Evolutionary conservation across 2,113 vertebrate genomes (phyloP).

Genomic region (Trogon melanurus): DNA sequence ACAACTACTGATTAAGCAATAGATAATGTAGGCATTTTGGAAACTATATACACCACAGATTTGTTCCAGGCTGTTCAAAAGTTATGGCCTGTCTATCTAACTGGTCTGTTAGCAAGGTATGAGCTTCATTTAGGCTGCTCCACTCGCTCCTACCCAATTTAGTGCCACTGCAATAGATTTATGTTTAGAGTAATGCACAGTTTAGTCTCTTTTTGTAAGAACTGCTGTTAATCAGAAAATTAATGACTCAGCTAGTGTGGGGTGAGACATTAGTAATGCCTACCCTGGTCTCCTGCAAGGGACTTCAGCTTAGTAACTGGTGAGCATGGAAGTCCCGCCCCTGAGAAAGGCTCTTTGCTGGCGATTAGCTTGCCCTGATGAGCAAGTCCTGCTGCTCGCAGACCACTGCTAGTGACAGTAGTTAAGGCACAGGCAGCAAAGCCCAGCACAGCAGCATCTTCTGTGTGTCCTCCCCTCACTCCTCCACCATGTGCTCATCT

Average conservation of each 20-base stretch:
- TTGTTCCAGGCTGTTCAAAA: constrained; percentile 48
- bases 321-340: background rate
- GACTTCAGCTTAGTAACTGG: background rate
- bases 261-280: background rate
- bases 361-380: background rate
- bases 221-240: constrained; percentile 58
- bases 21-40: constrained; percentile 64
- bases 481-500: background rate
- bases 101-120: constrained; percentile 51
- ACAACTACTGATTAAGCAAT: constrained; percentile 72
- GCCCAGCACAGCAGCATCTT: background rate
- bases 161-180: constrained; percentile 46
- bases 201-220: constrained; percentile 51
- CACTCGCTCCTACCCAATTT: constrained; percentile 13
- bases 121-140: constrained; percentile 46
- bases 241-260: constrained; percentile 39
- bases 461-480: background rate
- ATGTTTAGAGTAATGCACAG: constrained; percentile 15
- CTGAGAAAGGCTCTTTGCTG: background rate
- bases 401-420: background rate
- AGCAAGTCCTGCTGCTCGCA: background rate
- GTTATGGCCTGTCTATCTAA: constrained; percentile 40
- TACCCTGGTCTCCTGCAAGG: background rate
- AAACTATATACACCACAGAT: constrained; percentile 53
- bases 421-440: background rate